A percentile compares a stretch with the other conserved stretches of the same genome.
These are phyloP conservation scores for Plagiodera versicolora DNA, from an alignment of 2,888 invertebrate species.

Conservation along the genomic window DNA sequence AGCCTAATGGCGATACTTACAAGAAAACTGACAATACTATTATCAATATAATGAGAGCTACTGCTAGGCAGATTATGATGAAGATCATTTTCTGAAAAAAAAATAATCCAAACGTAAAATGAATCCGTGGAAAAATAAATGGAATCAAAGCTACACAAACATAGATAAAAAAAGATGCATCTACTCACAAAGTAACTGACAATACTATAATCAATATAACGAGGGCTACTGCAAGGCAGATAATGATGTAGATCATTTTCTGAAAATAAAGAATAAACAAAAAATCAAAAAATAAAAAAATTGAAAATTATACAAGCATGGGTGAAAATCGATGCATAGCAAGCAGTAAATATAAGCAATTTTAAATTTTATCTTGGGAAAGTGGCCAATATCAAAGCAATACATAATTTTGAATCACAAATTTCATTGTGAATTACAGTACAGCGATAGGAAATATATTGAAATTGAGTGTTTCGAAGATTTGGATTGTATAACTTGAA, in stretches of 20 bases:
- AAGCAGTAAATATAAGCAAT: too few relatives aligned
- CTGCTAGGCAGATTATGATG: constrained; percentile 81
- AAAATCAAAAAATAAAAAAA: constrained; percentile 42
- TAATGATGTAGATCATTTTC: constrained; percentile 87
- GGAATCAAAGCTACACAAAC: constrained; percentile 10
- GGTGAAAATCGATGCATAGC: too few relatives aligned
- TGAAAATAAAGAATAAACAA: constrained; percentile 68
- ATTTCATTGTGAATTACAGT: too few relatives aligned
- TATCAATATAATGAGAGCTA: constrained; percentile 76
- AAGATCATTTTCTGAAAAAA: constrained; percentile 86
- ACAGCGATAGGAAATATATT: too few relatives aligned
- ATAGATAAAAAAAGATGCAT: not conserved
- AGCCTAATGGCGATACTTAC: constrained; percentile 4
- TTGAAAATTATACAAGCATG: constrained; percentile 6
- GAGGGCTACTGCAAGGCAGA: constrained; percentile 79
- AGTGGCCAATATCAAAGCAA: too few relatives aligned
- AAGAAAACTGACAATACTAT: constrained; percentile 62
- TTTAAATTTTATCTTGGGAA: too few relatives aligned
- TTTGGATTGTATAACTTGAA: too few relatives aligned
- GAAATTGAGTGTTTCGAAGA: too few relatives aligned
- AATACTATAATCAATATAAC: constrained; percentile 77
- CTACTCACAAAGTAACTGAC: constrained; percentile 45
- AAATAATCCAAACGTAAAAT: constrained; percentile 61
- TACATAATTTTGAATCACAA: too few relatives aligned
- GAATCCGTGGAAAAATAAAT: constrained; percentile 45